Evolutionary conservation across 2,888 invertebrate genomes (phyloP).

Genomic region (Epirrita christyi): DNA sequence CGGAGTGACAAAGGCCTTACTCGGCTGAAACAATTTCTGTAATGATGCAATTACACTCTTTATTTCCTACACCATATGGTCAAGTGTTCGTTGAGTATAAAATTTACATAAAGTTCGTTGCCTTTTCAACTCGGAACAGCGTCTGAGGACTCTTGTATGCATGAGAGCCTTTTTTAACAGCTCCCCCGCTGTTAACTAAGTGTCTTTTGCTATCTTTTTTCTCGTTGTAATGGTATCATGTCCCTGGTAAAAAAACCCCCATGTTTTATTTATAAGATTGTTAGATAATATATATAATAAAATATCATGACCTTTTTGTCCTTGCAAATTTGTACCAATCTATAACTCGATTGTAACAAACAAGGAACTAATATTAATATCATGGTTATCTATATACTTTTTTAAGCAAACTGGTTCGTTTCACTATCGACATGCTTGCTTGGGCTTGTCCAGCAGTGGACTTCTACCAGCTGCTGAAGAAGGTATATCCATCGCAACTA

Average conservation of each 20-base stretch:
- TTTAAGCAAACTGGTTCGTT: too few species aligned
- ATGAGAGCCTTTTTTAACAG: slow-evolving; percentile 39
- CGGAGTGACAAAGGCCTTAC: neutral
- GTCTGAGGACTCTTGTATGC: slow-evolving; percentile 45
- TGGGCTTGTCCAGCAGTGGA: too few species aligned
- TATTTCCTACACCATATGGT: slow-evolving; percentile 59
- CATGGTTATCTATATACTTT: too few species aligned
- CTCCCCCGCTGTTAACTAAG: slow-evolving; percentile 36
- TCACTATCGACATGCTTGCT: too few species aligned
- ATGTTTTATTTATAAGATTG: slow-evolving; percentile 21
- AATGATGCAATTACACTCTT: slow-evolving; percentile 69
- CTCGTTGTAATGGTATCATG: slow-evolving; percentile 28
- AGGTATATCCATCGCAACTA: too few species aligned
- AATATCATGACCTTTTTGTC: neutral
- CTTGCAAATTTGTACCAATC: too few species aligned
- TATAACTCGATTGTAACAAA: too few species aligned
- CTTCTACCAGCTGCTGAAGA: too few species aligned
- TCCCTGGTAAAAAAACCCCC: slow-evolving; percentile 17
- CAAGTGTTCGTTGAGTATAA: slow-evolving; percentile 53
- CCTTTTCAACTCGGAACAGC: slow-evolving; percentile 42
- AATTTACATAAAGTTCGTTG: slow-evolving; percentile 59
- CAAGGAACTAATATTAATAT: too few species aligned
- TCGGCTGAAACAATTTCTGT: slow-evolving; percentile 54
- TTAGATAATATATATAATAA: too few species aligned
- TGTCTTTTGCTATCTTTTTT: slow-evolving; percentile 43